Conservation (phyloP, 2,113 vertebrate species). For the Diadophis punctatus region DNA sequence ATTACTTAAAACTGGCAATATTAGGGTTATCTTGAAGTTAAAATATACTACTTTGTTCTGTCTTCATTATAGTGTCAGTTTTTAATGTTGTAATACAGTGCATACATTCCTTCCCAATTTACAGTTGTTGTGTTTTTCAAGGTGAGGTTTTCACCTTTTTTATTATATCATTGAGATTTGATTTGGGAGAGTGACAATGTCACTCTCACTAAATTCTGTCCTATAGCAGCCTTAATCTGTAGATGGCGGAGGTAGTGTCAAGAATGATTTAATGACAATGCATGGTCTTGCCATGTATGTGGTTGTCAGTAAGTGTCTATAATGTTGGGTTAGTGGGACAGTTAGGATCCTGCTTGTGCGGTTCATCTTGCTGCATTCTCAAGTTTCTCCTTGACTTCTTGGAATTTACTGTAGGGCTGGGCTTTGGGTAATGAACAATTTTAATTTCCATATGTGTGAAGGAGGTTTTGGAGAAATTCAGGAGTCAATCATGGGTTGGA, state of each 20-base stretch:
- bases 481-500: not conserved
- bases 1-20: not conserved
- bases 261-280: not conserved
- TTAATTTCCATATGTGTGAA: not conserved
- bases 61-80: not conserved
- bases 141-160: not conserved
- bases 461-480: not conserved
- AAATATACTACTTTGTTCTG: not conserved
- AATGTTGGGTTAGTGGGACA: not conserved
- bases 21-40: not conserved
- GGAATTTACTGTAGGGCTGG: not conserved
- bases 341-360: not conserved
- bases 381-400: not conserved
- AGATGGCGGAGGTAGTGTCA: not conserved
- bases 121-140: not conserved
- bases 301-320: not conserved
- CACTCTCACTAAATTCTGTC: not conserved
- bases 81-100: not conserved
- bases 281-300: not conserved
- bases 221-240: not conserved
- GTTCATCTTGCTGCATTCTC: not conserved
- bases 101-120: not conserved
- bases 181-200: not conserved
- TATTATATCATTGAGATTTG: not conserved
- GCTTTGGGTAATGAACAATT: not conserved